Evolutionary conservation across 2,888 invertebrate genomes (phyloP), one percentile per base, ranked within the genome.

Genomic region (Oxyteleia sp.): DNA sequence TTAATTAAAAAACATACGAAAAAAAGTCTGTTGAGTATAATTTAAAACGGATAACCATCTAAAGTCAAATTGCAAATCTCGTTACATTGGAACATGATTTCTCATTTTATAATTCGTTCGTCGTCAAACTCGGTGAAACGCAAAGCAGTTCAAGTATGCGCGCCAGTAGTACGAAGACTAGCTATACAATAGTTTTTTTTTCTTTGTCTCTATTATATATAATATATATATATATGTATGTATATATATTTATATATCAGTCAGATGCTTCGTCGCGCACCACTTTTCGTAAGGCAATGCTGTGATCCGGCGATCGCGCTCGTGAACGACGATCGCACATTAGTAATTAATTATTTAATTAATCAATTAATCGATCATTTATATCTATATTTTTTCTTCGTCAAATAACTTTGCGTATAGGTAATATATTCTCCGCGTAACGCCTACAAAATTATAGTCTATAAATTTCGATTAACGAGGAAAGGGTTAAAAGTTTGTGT

Each of bases 1-100:
- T 78, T 78, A 69, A 78, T 78, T 78, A 69, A 53, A 78, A 78
- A 78, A 78, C 69, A 69, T 78, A 78, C 51, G 69, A 78, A 69
- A 78, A n/a, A n/a, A 32, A 23, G 3, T 23, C 55, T 78, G 45
- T 61, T 51, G 16, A 68, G 47, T 61, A 68, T 69, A 78, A 59
- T 59, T 75, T 55, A 49, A 68, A 66, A 75, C 59, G 59, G 49
- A 63, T 76, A 75, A 74, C 75, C 66, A 59, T 59, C 35, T 63
- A 32, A 68, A 59, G 32, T 76, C 47, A 66, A 32, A 32, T 32
- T 8, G 32, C 32, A 32, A 8, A 32, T 32, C 10, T 32, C 32
- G 32, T 32, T 32, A 32, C 32, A 32, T 5, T 32, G 32, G 10
- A 32, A 32, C 10, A 32, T 32, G 32, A 32, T 32, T 32, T 32